Base-by-base conservation (phyloP, 2,888 invertebrate species). In the Thecophora atra region DNA sequence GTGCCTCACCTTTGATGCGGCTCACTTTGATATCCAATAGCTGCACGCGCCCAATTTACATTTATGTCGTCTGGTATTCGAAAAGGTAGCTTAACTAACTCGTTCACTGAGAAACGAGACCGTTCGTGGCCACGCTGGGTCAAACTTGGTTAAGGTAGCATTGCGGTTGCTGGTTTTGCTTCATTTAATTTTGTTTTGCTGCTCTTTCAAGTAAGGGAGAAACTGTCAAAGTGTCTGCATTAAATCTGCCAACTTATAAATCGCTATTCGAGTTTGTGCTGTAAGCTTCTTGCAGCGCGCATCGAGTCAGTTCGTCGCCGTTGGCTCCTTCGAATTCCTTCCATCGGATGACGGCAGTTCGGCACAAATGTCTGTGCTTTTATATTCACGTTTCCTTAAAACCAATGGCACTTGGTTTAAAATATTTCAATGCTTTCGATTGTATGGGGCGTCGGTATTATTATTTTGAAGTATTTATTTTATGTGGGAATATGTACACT, bases 41-140 rank as follows among this genome's bases (percentile, higher is more conserved):
- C 85, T 85, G 85, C 85, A 85, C 86, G 85, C 85, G 85, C 85
- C 86, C 85, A 85, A 85, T 85, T 85, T 85, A 85, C 85, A 85
- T 85, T 85, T 85, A 85, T 85, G 84, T 85, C 85, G 82, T 81
- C 84, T 83, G 86, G 85, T 75, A 74, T 76, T 74, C 75, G 72
- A 73, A 60, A 71, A 74, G 64, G 74, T 71, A 72, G 72, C 72
- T 74, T 71, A 47, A 72, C 72, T 64, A 65, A 71, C 58, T 54
- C 70, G 44, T 71, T 72, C 56, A 52, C 63, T 68, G 60, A 63
- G 51, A 58, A 44, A 71, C 54, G 54, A 67, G 60, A 37, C 67
- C 73, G 65, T 58, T 66, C 73, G 74, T n/a, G n/a, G n/a, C 74
- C 54, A 74, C 75, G 73, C 76, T 77, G 73, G 75, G 76, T 73